These are phyloP conservation scores for Hemicrepidius hirtus DNA, from an alignment of 2,888 invertebrate species.

Conservation along the genomic window DNA sequence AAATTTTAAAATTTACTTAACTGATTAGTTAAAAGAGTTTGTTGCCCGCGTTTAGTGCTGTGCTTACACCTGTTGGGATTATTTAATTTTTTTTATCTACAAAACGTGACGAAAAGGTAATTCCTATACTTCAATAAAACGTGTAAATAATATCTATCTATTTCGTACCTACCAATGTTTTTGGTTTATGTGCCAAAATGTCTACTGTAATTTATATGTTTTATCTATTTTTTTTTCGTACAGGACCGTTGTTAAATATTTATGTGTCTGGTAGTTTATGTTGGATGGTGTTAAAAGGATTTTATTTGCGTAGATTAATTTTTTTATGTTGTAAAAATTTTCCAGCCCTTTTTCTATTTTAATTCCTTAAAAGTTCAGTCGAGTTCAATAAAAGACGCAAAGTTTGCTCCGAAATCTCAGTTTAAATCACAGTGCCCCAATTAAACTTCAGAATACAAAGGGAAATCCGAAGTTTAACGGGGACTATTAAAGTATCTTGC, in stretches of 20 bases:
- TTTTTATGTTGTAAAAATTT: slow-evolving; percentile 6
- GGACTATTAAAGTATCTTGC: no score
- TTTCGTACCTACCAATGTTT: neutral
- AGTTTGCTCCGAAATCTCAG: no score
- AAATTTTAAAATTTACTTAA: slow-evolving; percentile 15
- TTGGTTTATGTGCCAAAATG: slow-evolving; percentile 23
- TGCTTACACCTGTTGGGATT: slow-evolving; percentile 13
- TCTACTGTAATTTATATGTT: slow-evolving; percentile 16
- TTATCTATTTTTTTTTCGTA: neutral
- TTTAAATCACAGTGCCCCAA: no score
- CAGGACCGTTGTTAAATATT: neutral
- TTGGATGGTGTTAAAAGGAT: neutral
- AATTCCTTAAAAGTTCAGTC: no score
- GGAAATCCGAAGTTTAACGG: no score
- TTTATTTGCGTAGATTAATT: neutral
- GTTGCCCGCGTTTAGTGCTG: slow-evolving; percentile 28
- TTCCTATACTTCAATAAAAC: slow-evolving; percentile 5
- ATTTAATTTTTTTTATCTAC: neutral
- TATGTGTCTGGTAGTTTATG: slow-evolving; percentile 1
- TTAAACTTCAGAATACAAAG: no score
- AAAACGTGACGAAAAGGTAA: slow-evolving; percentile 19
- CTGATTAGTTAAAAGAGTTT: slow-evolving; percentile 22
- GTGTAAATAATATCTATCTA: slow-evolving; percentile 8
- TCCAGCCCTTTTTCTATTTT: neutral
- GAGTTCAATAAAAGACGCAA: no score